A percentile compares a stretch with the other conserved stretches of the same genome.
Conservation (phyloP, 1,140 invertebrate species). For the Drosophila mayri region DNA sequence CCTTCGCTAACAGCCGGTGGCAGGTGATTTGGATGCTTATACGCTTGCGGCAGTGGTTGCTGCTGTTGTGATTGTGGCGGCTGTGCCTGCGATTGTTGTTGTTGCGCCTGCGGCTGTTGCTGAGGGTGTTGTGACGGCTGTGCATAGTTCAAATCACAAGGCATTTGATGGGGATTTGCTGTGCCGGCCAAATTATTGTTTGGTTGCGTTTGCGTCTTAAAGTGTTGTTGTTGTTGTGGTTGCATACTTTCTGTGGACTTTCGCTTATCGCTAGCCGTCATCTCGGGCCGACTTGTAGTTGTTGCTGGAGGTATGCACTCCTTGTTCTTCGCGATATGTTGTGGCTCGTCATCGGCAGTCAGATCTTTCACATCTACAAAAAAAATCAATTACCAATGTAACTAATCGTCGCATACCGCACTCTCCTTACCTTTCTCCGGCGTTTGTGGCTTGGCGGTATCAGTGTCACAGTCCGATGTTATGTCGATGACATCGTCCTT, state of each 20-base stretch:
- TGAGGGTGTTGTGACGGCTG: conserved; percentile 40
- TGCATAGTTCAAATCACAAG: conserved; percentile 53
- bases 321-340: conserved; percentile 35
- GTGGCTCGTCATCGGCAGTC: conserved; percentile 28
- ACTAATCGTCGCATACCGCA: neutral
- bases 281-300: conserved; percentile 11
- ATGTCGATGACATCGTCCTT: conserved; percentile 82
- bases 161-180: conserved; percentile 48
- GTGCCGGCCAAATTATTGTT: conserved; percentile 45
- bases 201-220: conserved; percentile 48
- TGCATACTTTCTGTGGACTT: conserved; percentile 29
- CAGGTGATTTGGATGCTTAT: conserved; percentile 64
- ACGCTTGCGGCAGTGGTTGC: conserved; percentile 26
- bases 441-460: conserved; percentile 55
- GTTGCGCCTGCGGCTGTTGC: conserved; percentile 10
- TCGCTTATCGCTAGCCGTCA: conserved; percentile 18
- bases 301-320: conserved; percentile 13
- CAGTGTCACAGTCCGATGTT: conserved; percentile 73
- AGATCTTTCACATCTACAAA: conserved; percentile 45
- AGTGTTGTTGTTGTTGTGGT: conserved; percentile 35
- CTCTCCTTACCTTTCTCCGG: conserved; percentile 55
- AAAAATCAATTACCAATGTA: neutral
- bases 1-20: conserved; percentile 33
- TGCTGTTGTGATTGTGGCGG: conserved; percentile 13
- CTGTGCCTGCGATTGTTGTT: conserved; percentile 7